Evolutionary conservation across 2,113 vertebrate species (phyloP), one percentile per base, ranked within the genome.

Genomic region (Brevimyrus niger): DNA sequence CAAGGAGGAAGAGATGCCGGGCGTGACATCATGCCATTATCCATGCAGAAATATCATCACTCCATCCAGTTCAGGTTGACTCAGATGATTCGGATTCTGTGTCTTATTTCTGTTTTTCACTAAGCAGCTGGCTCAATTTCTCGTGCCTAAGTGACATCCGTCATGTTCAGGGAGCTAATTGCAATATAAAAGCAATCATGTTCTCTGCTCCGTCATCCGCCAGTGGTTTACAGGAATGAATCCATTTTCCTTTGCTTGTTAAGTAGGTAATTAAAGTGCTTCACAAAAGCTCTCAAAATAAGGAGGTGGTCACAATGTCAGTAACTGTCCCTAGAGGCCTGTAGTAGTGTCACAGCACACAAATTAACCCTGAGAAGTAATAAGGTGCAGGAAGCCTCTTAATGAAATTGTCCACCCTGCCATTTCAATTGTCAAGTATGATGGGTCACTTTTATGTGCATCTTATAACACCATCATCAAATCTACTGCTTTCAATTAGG

Each of bases 181-280:
- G 93, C 93, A 91, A 92, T 94, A 95, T 93, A 95, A 95, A 95
- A 94, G 92, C 94, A 91, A 91, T 93, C 92, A 92, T 89, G 82
- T 89, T 93, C 90, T 93, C 93, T 92, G 90, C 93, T 91, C 58
- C 91, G 90, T 13, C 92, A 95, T 94, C 92, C 95, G 93, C 93
- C 95, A 97, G 94, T 93, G 92, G 93, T 97, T 97, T 95, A 94
- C 92, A 94, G 91, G 90, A 90, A 55, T 92, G 92, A 93, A 94
- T 94, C 95, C 93, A 94, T 96, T 97, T 96, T 93, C 94, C 92
- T 94, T 94, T 92, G 93, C 97, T 96, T 96, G 95, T 97, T 97
- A 98, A 98, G 96, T 96, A 95, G 95, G 95, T 98, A 97, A 98
- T 98, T 98, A 96, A 93, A 96, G 96, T 96, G 95, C 93, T 87